Percentiles rank a stretch among this genome's conserved stretches.
phyloP scores from a whole-genome alignment of 2,113 vertebrate species.

The Amazona vittata region DNA sequence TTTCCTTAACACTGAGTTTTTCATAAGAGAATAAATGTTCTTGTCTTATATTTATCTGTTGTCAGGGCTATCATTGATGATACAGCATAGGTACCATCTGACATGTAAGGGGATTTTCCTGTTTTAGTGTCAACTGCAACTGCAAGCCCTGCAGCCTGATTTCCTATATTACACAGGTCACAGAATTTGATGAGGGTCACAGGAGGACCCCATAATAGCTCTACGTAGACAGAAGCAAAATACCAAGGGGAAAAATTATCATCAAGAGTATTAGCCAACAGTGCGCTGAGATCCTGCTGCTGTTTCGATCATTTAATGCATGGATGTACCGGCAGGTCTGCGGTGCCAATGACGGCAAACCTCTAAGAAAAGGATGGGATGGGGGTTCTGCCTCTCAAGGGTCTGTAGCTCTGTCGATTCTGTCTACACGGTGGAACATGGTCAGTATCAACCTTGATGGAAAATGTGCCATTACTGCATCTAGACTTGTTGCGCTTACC shows the following conservation, averaged over 20 bases:
- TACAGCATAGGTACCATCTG: not conserved
- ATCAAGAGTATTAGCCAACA: not conserved
- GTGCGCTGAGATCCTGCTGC: not conserved
- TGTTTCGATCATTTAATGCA: not conserved
- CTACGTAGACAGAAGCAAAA: not conserved
- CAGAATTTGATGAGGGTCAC: conserved; percentile 22
- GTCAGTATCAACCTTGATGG: not conserved
- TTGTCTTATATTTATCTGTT: not conserved
- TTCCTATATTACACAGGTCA: conserved; percentile 31
- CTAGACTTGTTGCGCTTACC: not conserved
- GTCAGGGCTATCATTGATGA: not conserved
- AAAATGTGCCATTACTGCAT: not conserved
- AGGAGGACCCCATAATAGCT: not conserved
- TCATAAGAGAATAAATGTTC: not conserved
- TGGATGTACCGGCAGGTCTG: not conserved
- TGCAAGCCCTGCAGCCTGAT: not conserved
- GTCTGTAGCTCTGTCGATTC: not conserved
- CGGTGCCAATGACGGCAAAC: not conserved
- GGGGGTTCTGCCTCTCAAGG: not conserved
- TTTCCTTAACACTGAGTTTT: not conserved
- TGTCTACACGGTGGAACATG: fast-evolving
- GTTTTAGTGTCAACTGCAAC: not conserved
- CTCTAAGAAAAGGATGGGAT: not conserved
- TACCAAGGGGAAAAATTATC: conserved; percentile 7
- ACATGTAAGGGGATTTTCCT: not conserved